Evolutionary conservation across 2,888 invertebrate genomes (phyloP), one percentile per base, ranked within the genome.

Genomic region (Cremastinae sp.): DNA sequence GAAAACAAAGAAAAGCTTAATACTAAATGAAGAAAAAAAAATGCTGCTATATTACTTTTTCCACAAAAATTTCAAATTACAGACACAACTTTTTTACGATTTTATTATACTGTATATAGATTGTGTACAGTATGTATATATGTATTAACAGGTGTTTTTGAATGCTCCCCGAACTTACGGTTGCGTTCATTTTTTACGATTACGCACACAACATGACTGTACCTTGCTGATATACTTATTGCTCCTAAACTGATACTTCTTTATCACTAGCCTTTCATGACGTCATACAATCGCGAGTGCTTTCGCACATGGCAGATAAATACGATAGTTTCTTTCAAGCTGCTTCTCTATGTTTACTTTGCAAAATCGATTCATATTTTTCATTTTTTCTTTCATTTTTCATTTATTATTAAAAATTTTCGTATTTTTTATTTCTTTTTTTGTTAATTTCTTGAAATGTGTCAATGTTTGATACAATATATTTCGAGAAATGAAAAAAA

Each of bases 231-330:
- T 72, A 61, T 36, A 58, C 47, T 12, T n/a, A n/a, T 59, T n/a
- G 36, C 28, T 18, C 18, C 12, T 53, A 43, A n/a, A 36, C 8
- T 45, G 36, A 34, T 38, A 54, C 45, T 56, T 61, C 59, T 36
- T 68, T 74, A 74, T 74, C 73, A 54, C 54, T 38, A 7, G 28
- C 47, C 54, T 74, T 61, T 34, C 38, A 16, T 54, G 73, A 74
- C 73, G 73, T 68, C 45, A 54, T 22, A 20, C 28, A 45, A 68
- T 66, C 54, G 45, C 22, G 22, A 58, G 3, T 16, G 34, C 38
- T 61, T 49, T 66, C 47, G 38, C 51, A n/a, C n/a, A n/a, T n/a
- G n/a, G 14, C 51, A 41, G 41, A 22, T 53, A 70, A 59, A 34
- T 9, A 51, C 45, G 34, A 28, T 34, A 16, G 45, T 70, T 61